Base-by-base conservation (phyloP, 1,140 invertebrate genomes). In the Colletes gigas region DNA sequence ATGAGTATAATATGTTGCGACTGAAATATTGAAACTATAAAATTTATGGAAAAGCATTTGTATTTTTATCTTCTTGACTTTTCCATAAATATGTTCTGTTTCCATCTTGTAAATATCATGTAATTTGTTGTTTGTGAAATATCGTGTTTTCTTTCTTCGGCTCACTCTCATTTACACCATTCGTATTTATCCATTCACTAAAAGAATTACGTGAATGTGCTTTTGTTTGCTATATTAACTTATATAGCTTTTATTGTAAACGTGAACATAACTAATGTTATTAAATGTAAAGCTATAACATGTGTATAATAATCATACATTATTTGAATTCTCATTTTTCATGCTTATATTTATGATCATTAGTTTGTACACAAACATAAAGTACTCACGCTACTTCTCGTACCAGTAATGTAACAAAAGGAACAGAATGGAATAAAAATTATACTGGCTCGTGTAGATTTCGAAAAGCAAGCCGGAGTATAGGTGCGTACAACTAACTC, bases 401-500 rank as follows among this genome's bases (percentile, higher is more conserved):
- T 78, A 65, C 77, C 69, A 78, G 77, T 78, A 78, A 44, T 63
- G 19, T 78, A 78, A 78, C 77, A 78, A 78, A 72, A 30, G 68
- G 68, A 63, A 78, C 68, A 78, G 59, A 79, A 73, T 44, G 30
- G 60, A 75, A 79, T 50, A 78, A 66, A 65, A 57, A 63, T 78
- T 72, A 72, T 78, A 78, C 69, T 72, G 77, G 77, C 77, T 50
- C 81, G 57, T 72, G 19, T 84, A 69, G 41, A 63, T 62, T 72
- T 39, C 59, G 39, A 72, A 73, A 88, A 88, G 88, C 90, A 91
- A 91, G 89, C 89, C 88, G 81, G 88, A 90, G 88, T 90, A 83
- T 91, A 92, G 89, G 90, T 91, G 84, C 88, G 89, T 89, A 87
- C 62, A 62, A 91, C 83, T 91, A 91, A 92, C 88, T 91, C 83